A percentile compares a stretch with the other conserved stretches of the same genome.
These are phyloP conservation scores for Zhuqinia jingwanae DNA, from an alignment of 2,888 invertebrate species.

Conservation along the genomic window DNA sequence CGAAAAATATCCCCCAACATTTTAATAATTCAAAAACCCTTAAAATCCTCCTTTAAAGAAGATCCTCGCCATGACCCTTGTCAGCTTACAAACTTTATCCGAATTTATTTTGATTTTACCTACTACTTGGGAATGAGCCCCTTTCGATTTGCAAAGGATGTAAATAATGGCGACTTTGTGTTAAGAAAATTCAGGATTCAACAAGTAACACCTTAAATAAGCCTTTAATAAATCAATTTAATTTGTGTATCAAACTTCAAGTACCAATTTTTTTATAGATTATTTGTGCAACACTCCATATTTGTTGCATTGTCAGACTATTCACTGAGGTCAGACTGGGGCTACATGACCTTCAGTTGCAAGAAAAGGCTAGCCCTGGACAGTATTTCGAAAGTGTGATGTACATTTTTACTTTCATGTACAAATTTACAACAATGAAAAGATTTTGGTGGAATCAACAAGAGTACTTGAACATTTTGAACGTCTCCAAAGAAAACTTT, in stretches of 20 bases:
- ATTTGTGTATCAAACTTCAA: not conserved
- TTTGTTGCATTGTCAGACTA: not conserved
- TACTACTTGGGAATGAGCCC: slow-evolving; percentile 36
- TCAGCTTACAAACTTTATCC: slow-evolving; percentile 10
- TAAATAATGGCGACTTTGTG: not conserved
- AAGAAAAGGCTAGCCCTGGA: not conserved
- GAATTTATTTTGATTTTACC: slow-evolving; percentile 17
- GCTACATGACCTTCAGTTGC: not conserved
- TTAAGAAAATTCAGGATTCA: not conserved
- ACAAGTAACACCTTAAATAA: not conserved
- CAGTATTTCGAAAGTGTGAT: slow-evolving; percentile 28
- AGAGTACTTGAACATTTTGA: not conserved
- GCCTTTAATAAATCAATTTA: not conserved
- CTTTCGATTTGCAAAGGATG: slow-evolving; percentile 44
- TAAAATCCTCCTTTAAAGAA: not conserved
- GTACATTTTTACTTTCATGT: not conserved
- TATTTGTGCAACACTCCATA: slow-evolving; percentile 13
- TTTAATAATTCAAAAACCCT: not conserved
- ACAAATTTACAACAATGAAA: slow-evolving; percentile 21
- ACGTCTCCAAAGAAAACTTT: not conserved
- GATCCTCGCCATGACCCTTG: not conserved
- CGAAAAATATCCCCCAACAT: not conserved
- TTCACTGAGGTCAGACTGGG: slow-evolving; percentile 20
- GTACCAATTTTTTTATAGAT: slow-evolving; percentile 9
- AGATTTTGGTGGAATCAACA: slow-evolving; percentile 5